Evolutionary conservation across 2,888 invertebrate species (phyloP), one percentile per base, ranked within the genome.

Genomic region (Oligia latruncula): DNA sequence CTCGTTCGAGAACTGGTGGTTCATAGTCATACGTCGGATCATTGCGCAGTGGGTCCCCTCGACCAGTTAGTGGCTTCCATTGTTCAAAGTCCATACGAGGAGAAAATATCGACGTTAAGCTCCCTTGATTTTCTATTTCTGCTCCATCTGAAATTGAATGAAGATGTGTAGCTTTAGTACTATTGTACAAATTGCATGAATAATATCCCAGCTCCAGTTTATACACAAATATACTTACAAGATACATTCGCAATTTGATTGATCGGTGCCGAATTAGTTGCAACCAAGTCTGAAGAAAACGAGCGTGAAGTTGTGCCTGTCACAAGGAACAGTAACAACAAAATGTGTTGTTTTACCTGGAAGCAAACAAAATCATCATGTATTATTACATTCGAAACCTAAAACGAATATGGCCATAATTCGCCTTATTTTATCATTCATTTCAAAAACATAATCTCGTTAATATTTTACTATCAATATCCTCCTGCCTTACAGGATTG

Each of bases 1-100:
- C 98, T 60, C 98, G 96, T 85, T 98, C 98, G 64, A 98, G 94
- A 4, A 98, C 98, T 1, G 98, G 98, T 0, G 98, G 98, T 78
- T 98, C 98, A 92, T 98, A 98, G 92, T 98, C 98, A 92, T 98
- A 98, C 1, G 98, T 98, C 15, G 98, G 98, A 92, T 98, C 98
- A 92, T 98, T 98, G 90, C 98, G 98, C 70, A 98, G 92, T 0
- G 98, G 98, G 93, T 98, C 98, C 0, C 98, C 98, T 78, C 98
- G 97, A 9, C 98, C 98, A 67, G 98, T 97, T 83, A 97, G 87
- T 0, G 98, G 98, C 85, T 98, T 98, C 98, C 98, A 98, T 94
- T 98, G 98, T 90, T 98, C 98, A 93, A 98, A 98, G 92, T 98
- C 98, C 97, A 98, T 97, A 23, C 98, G 97, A 1, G 98, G 98